phyloP scores from a whole-genome alignment of 2,797 vertebrate species.

The Avahi laniger region DNA sequence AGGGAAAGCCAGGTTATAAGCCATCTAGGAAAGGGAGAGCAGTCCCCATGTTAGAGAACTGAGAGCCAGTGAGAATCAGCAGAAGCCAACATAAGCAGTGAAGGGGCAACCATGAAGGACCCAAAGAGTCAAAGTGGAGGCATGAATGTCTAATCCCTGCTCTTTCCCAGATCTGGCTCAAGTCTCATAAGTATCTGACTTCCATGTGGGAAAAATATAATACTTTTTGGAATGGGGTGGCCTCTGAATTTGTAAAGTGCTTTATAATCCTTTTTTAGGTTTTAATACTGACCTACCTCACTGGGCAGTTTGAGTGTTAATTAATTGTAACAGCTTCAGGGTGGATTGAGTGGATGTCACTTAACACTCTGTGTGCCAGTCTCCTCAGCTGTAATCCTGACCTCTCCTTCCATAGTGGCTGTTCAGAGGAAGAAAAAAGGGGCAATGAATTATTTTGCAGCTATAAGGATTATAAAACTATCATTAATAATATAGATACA shows the following conservation, averaged over 20 bases:
- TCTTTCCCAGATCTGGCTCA: not conserved
- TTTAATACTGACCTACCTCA: constrained; percentile 71
- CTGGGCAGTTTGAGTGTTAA: constrained; percentile 65
- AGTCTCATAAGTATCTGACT: not conserved
- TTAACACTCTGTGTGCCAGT: constrained; percentile 59
- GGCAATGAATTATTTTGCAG: constrained; percentile 55
- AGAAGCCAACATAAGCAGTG: not conserved
- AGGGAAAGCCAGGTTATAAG: not conserved
- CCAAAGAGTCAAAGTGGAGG: not conserved
- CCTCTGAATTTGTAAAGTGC: not conserved
- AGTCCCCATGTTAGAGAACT: not conserved
- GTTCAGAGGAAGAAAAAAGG: constrained; percentile 68
- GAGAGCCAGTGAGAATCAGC: not conserved
- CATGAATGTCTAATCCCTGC: not conserved
- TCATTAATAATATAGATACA: not conserved
- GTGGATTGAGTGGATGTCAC: constrained; percentile 56
- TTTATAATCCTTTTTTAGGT: constrained; percentile 17
- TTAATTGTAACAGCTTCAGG: constrained; percentile 66
- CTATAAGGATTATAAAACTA: not conserved
- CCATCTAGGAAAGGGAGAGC: not conserved
- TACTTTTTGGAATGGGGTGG: not conserved
- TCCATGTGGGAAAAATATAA: not conserved
- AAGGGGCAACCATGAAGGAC: not conserved
- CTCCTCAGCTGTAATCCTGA: constrained; percentile 68
- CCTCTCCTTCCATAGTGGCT: constrained; percentile 72